Base-by-base conservation (phyloP, 2,888 invertebrate species). In the Tetheella fluctuosa region DNA sequence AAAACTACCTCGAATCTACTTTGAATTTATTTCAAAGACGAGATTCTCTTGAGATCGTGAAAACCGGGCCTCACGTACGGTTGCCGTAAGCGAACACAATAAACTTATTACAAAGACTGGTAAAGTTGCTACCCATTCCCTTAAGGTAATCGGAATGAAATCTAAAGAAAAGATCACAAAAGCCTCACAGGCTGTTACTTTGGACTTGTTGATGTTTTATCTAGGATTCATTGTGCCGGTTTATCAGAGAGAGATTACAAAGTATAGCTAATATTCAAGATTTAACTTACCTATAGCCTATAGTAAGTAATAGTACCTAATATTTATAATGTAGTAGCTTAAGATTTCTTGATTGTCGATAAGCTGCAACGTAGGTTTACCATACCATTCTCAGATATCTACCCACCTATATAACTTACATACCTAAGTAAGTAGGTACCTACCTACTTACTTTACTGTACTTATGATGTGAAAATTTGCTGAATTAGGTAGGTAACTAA, bases 31-130 rank as follows among this genome's bases (percentile, higher is more conserved):
- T 48, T 48, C 20, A 7, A 42, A 17, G 48, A 20, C 17, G 48
- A 48, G 20, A 48, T 34, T 34, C 34, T 34, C 34, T 34, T 20
- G 20, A 20, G 20, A n/a, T 42, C 42, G 17, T 5, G 34, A 34
- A 48, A 48, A 10, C 48, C 2, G 48, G 10, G 20, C 48, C 2
- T 20, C 20, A 20, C 20, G 20, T 20, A 10, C 10, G 20, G n/a
- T 48, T n/a, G 48, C 48, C 20, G 48, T 48, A 20, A 17, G 20
- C 48, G 48, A 20, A 48, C 48, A 48, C 48, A 20, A 48, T 48
- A 48, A 48, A 48, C 48, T 48, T 48, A 48, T 48, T 48, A 48
- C 20, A 48, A 20, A 20, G 20, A 48, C 48, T 20, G 10, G 48
- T 48, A 20, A 48, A 48, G n/a, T 20, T 39, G 39, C 39, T 48